These are phyloP conservation scores for Athalia circularis DNA, from an alignment of 2,888 invertebrate genomes.

Conservation along the genomic window DNA sequence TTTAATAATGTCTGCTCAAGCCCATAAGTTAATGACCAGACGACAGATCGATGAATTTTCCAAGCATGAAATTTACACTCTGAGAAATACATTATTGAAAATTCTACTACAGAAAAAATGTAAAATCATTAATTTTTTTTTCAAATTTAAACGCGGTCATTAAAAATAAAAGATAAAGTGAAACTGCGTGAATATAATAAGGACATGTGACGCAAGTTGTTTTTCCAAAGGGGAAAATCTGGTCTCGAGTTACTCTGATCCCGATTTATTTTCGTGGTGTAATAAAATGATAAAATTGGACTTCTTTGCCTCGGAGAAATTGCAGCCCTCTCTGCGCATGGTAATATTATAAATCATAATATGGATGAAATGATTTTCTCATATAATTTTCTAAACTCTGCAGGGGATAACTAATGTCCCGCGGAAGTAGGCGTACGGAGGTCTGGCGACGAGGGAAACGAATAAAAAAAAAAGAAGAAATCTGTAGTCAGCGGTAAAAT, in stretches of 20 bases:
- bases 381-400: neutral
- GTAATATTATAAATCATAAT: no score
- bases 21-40: no score
- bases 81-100: no score
- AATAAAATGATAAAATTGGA: slow-evolving; percentile 27
- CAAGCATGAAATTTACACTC: no score
- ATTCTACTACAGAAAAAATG: no score
- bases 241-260: slow-evolving; percentile 28
- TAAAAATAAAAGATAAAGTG: neutral
- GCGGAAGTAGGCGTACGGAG: no score
- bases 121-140: no score
- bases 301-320: neutral
- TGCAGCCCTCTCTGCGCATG: no score
- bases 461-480: neutral
- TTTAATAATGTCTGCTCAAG: no score
- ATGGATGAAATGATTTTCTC: neutral
- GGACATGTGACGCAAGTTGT: slow-evolving; percentile 25
- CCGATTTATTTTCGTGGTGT: slow-evolving; percentile 13
- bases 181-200: neutral
- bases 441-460: neutral
- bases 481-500: neutral
- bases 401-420: neutral
- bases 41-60: no score
- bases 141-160: no score
- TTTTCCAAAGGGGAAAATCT: slow-evolving; percentile 10